Conservation (phyloP, 2,113 vertebrate genomes). For the Serinus canaria region DNA sequence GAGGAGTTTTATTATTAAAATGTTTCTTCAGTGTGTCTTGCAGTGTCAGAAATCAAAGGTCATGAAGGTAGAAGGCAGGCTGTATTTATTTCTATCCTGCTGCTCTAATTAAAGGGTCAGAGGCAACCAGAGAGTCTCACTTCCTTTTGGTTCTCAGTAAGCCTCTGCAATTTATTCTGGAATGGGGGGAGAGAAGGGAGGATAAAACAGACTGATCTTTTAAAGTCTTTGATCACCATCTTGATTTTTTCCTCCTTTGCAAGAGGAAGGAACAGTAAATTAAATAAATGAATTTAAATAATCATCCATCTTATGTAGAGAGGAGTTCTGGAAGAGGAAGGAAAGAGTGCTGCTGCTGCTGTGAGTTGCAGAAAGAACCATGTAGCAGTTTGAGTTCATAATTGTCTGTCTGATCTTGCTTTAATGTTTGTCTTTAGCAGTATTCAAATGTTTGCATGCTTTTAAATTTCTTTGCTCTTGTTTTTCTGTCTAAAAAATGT, state of each 20-base stretch:
- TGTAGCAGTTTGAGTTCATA: neutral
- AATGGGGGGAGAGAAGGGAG: neutral
- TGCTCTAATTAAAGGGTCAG: constrained; percentile 69
- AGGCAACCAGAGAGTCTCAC: neutral
- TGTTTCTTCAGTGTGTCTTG: neutral
- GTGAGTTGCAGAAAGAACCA: neutral
- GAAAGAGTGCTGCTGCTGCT: neutral
- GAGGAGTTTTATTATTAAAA: constrained; percentile 16
- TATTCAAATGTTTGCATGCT: neutral
- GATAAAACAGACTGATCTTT: constrained; percentile 41
- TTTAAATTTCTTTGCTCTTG: neutral
- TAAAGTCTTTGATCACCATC: constrained; percentile 42
- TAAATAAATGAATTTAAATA: constrained; percentile 28
- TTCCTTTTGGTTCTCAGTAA: constrained; percentile 49
- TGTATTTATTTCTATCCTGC: constrained; percentile 53
- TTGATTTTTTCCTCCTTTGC: constrained; percentile 19
- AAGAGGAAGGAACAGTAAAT: constrained; percentile 11
- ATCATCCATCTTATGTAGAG: neutral
- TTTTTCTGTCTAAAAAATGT: neutral
- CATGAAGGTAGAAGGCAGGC: constrained; percentile 35
- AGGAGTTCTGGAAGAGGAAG: neutral
- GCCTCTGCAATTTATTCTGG: constrained; percentile 49
- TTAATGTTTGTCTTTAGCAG: neutral
- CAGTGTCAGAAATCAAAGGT: constrained; percentile 22
- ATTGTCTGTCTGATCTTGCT: neutral